Base-by-base conservation (phyloP, 2,113 vertebrate genomes). In the Phrynocephalus versicolor region DNA sequence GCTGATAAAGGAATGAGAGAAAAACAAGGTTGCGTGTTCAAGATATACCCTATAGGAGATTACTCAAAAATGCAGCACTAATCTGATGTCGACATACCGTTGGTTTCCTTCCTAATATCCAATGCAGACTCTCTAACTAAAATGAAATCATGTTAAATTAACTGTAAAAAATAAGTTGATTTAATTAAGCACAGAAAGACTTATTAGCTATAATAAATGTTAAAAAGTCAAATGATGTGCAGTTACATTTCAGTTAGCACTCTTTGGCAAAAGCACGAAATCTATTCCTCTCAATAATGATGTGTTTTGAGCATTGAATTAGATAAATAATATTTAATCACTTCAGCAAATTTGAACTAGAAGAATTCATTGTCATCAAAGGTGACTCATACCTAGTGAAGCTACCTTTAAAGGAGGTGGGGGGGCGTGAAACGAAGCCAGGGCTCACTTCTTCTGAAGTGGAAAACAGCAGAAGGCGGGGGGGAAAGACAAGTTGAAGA, bases 321-420 rank as follows among this genome's bases (percentile, higher is more conserved):
- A 96, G 96, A 97, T 96, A 97, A 96, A 96, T 97, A 96, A 97
- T 96, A 95, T 96, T 96, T 97, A 96, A 97, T 97, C 96, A 96
- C 93, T 95, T 95, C 95, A 95, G 94, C 91, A 96, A 95, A 96
- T 95, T 95, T 95, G 94, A 96, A 94, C 95, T 94, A 93, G 93
- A 95, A 96, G 94, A 94, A 93, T 95, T 96, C 85, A 90, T 95
- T 95, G 95, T 94, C 95, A 95, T 93, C 89, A 90, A 92, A 93
- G 94, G 95, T 97, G 96, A 95, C 91, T 95, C 86, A 89, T 55
- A 89, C 93, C 92, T 87, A 72, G 87, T 94, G 91, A 90, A 91
- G 81, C 87, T 93, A 92, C 92, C 91, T 96, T 94, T 94, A 88
- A 93, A 89, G 88, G 88, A 88, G 91, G 91, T 90, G 89, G 82